A percentile compares a stretch with the other conserved stretches of the same genome.
Evolutionary conservation across 2,888 invertebrate genomes (phyloP).

Genomic region (Globia sparganii): DNA sequence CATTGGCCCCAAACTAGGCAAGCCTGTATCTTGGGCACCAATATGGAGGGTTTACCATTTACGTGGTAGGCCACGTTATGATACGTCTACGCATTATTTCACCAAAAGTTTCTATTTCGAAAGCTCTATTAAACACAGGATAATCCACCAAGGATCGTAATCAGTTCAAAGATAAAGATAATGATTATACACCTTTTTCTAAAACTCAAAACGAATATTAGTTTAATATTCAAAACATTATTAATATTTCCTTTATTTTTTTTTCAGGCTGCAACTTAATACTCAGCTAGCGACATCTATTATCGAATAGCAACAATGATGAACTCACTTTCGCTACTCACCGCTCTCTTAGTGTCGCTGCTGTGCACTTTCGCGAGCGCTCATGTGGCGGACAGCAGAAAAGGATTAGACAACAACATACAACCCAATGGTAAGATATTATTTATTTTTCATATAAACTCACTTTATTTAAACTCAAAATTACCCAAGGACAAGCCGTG

Average conservation of each 20-base stretch:
- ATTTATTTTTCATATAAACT: background rate
- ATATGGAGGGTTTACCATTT: no score
- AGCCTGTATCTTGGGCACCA: no score
- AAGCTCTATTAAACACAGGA: background rate
- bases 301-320: slow-evolving; percentile 77
- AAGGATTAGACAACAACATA: slow-evolving; percentile 79
- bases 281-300: slow-evolving; percentile 77
- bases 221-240: background rate
- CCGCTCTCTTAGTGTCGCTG: slow-evolving; percentile 81
- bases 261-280: slow-evolving; percentile 59
- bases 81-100: background rate
- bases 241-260: background rate
- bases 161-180: background rate
- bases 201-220: background rate
- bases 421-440: slow-evolving; percentile 78
- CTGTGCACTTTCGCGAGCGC: slow-evolving; percentile 78
- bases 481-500: no score
- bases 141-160: background rate
- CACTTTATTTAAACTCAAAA: background rate
- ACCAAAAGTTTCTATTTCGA: background rate
- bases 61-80: no score
- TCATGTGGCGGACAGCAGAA: slow-evolving; percentile 75
- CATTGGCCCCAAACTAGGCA: no score
- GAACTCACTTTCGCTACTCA: slow-evolving; percentile 81
- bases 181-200: background rate